Evolutionary conservation across 2,797 vertebrate species (phyloP), one percentile per base, ranked within the genome.

Genomic region (Mallotus villosus): DNA sequence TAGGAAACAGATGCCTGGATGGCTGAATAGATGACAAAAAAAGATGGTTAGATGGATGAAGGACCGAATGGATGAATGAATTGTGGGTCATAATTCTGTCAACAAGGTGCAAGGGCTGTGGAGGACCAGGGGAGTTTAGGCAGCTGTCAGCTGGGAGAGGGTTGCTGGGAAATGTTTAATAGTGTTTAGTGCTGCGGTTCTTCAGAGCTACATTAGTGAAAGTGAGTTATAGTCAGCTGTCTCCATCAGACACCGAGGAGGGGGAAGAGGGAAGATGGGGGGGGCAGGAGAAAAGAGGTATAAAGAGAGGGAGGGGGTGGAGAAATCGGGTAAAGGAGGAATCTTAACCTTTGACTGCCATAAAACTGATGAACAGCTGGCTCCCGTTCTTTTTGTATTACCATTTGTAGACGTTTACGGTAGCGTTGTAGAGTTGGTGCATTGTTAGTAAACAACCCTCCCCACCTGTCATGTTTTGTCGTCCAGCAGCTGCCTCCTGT

Each of bases 151-250:
- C 61, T 19, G 67, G 82, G 78, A 78, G 69, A 27, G 0, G 70
- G 37, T 25, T 90, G 80, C 81, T 76, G 82, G 86, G 79, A 90
- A 90, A 85, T 73, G 82, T 82, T 81, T 87, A 68, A 85, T 78
- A 70, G 81, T 74, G 75, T 66, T 72, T 73, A 78, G 51, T 63
- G 74, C 79, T 81, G 70, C 70, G 41, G 57, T 6, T 81, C 78
- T 85, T 74, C 83, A 82, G 63, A 80, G 72, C 77, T 64, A 79
- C 86, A 87, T 89, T 86, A 86, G 86, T 8, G 37, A 79, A 89
- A 89, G 80, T 85, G 85, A 88, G 84, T 91, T 89, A 90, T 67
- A 25, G 78, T 75, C 53, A 29, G 49, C 70, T 63, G 74, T 69
- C 76, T 63, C 76, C 55, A 82, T 1, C 75, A 74, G 22, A 55